These are phyloP conservation scores for Drosophila ironensis DNA, from an alignment of 1,140 invertebrate genomes.

Conservation along the genomic window DNA sequence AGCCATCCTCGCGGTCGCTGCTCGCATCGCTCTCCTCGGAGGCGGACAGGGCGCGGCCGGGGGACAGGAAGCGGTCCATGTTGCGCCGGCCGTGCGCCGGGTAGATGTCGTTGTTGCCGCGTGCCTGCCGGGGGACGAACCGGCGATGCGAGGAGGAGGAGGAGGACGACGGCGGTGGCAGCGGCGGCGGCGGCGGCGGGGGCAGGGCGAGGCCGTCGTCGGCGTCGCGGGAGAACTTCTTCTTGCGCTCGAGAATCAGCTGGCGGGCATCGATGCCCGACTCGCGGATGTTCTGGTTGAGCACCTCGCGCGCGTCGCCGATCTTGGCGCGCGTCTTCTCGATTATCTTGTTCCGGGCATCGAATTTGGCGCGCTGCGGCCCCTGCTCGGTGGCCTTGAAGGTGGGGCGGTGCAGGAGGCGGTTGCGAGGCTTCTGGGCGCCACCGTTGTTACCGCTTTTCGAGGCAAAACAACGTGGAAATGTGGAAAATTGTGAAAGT, in stretches of 20 bases:
- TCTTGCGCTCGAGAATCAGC: slow-evolving; percentile 82
- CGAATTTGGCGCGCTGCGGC: slow-evolving; percentile 64
- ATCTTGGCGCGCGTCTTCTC: slow-evolving; percentile 86
- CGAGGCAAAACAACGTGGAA: no score
- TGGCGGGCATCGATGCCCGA: slow-evolving; percentile 85
- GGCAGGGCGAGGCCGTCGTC: neutral
- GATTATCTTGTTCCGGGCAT: slow-evolving; percentile 88
- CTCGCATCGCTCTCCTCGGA: no score
- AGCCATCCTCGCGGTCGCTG: no score
- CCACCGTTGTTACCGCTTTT: no score
- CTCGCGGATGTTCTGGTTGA: slow-evolving; percentile 86
- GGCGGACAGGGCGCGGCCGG: no score
- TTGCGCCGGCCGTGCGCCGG: no score
- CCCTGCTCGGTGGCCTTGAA: slow-evolving; percentile 13
- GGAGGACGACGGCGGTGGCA: no score
- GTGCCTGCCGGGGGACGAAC: no score
- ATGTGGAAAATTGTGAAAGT: no score
- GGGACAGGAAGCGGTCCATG: no score
- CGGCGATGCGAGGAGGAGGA: no score
- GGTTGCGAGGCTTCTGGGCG: slow-evolving; percentile 22
- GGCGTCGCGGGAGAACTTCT: slow-evolving; percentile 10
- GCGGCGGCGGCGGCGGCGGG: neutral
- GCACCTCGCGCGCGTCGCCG: slow-evolving; percentile 87
- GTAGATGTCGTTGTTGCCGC: no score
- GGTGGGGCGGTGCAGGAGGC: slow-evolving; percentile 20